Conservation (phyloP, 2,113 vertebrate species). For the Cyprinodon tularosa region DNA sequence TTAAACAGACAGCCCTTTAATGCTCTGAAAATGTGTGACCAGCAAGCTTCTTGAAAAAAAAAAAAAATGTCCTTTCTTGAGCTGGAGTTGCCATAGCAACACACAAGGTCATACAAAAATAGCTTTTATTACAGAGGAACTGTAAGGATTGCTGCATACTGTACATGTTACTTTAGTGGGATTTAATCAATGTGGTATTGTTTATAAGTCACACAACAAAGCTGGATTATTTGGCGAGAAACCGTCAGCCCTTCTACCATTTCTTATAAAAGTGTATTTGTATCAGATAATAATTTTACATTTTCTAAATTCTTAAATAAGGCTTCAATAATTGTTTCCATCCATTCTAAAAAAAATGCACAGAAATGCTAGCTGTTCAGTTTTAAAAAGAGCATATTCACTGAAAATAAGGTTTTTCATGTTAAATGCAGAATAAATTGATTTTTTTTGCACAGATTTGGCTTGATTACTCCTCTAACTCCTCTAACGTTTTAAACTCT, state of each 20-base stretch:
- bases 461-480: too few relatives aligned
- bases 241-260: not conserved
- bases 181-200: not conserved
- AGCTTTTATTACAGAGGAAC: slow-evolving; percentile 63
- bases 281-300: not conserved
- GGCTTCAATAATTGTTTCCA: too few relatives aligned
- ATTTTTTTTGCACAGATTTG: too few relatives aligned
- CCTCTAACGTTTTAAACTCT: too few relatives aligned
- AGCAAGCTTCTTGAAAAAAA: slow-evolving; percentile 63
- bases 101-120: slow-evolving; percentile 71
- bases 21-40: slow-evolving; percentile 37
- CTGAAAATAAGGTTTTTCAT: too few relatives aligned
- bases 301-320: too few relatives aligned
- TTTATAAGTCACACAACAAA: slow-evolving; percentile 3
- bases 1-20: slow-evolving; percentile 2
- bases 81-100: slow-evolving; percentile 82
- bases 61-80: slow-evolving; percentile 54
- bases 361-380: too few relatives aligned
- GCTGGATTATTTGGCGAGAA: not conserved
- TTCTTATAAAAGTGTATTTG: too few relatives aligned
- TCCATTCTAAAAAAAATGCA: too few relatives aligned
- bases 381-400: too few relatives aligned
- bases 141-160: slow-evolving; percentile 35
- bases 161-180: slow-evolving; percentile 35
- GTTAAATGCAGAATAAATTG: too few relatives aligned